These are phyloP conservation scores for Mythimna vitellina DNA, from an alignment of 2,888 invertebrate species.

Conservation along the genomic window DNA sequence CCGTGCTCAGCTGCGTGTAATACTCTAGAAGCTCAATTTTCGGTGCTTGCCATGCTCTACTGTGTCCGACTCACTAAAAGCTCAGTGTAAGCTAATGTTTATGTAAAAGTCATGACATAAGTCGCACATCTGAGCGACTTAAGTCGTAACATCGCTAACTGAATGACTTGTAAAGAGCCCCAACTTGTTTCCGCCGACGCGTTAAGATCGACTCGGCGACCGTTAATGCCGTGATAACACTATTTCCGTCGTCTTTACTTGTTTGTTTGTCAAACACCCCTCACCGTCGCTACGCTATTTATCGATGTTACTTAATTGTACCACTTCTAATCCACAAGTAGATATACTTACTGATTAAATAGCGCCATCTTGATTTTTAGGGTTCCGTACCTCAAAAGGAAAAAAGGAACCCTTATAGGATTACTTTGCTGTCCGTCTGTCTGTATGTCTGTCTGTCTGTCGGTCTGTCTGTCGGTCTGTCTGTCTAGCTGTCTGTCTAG, in stretches of 20 bases:
- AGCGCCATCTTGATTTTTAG: not conserved
- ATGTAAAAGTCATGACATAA: slow-evolving; percentile 14
- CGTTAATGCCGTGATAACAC: slow-evolving; percentile 47
- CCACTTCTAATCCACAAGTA: slow-evolving; percentile 25
- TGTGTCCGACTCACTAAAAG: not conserved
- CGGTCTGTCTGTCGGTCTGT: too few relatives aligned
- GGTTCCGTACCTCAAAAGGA: too few relatives aligned
- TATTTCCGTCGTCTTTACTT: slow-evolving; percentile 46
- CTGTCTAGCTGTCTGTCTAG: too few relatives aligned
- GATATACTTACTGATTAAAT: slow-evolving; percentile 21
- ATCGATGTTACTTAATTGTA: slow-evolving; percentile 20
- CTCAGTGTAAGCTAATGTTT: not conserved
- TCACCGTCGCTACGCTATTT: slow-evolving; percentile 31
- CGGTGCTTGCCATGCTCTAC: not conserved
- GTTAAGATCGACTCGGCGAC: slow-evolving; percentile 16
- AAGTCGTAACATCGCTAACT: slow-evolving; percentile 28
- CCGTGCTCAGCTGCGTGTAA: too few relatives aligned
- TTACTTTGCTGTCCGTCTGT: too few relatives aligned
- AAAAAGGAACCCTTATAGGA: too few relatives aligned
- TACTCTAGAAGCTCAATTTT: too few relatives aligned
- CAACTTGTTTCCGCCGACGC: slow-evolving; percentile 29
- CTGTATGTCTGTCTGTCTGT: too few relatives aligned
- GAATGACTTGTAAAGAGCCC: slow-evolving; percentile 40
- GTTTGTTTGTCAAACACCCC: slow-evolving; percentile 45
- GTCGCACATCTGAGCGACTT: slow-evolving; percentile 8